Evolutionary conservation across 2,888 invertebrate genomes (phyloP), one percentile per base, ranked within the genome.

Genomic region (Eucera pruinosa): DNA sequence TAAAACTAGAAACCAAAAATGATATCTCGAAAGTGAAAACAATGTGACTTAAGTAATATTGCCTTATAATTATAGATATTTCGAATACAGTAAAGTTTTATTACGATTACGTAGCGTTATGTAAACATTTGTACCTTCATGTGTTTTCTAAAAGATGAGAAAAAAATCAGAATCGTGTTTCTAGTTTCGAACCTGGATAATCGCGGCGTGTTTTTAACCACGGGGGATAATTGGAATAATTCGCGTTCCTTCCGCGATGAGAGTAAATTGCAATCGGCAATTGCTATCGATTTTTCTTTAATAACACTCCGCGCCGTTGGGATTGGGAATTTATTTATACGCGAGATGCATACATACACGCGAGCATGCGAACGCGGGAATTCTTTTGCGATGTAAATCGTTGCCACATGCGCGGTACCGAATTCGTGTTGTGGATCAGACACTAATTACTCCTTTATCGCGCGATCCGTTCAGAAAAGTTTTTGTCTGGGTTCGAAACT

Each of bases 141-240:
- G 9, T 36, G 0, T 13, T 69, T 36, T 45, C 23, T 62, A 11
- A n/a, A 33, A 18, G 1, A 5, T 9, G 18, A 39, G 2, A 9
- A 13, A 15, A 48, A 27, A 83, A 86, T 83, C 86, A 75, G 86
- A 84, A 85, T 85, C 82, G 86, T 82, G 69, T 72, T 80, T 79
- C 60, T 18, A 39, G 70, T 76, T 83, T 78, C 83, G 86, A 78
- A 82, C 75, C 82, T 66, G 80, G 86, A 9, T 30, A 47, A 45
- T 55, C 27, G 30, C 27, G n/a, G 2, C 2, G n/a, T n/a, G n/a
- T n/a, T n/a, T n/a, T n/a, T n/a, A n/a, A n/a, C n/a, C 27, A 30
- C 7, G 41, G 0, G 9, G 20, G 11, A 33, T 1, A 36, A n/a
- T 30, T 2, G 20, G 15, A 41, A 25, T 25, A 15, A 15, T 45